phyloP scores from a whole-genome alignment of 2,113 vertebrate species.

The Hyperopisus bebe region DNA sequence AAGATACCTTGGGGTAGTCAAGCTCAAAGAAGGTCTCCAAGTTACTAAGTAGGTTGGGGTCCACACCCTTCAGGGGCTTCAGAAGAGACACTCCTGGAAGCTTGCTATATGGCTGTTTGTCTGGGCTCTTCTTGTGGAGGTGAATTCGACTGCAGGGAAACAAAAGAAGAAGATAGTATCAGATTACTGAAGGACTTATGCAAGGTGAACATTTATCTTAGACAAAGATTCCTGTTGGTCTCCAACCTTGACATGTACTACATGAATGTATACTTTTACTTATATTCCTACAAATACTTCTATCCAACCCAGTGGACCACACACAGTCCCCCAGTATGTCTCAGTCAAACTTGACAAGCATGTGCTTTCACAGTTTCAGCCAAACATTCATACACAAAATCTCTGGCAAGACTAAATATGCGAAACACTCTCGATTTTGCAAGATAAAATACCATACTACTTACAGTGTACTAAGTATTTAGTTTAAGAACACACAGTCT shows the following conservation, averaged over 20 bases:
- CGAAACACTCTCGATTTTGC: background rate
- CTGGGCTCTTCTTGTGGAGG: constrained; percentile 81
- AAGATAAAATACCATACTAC: background rate
- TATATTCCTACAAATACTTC: background rate
- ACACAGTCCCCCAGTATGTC: background rate
- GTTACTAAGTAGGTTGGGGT: constrained; percentile 91
- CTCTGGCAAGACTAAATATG: background rate
- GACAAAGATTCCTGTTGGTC: background rate
- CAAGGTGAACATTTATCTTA: background rate
- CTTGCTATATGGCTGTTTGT: constrained; percentile 83
- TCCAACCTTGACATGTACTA: background rate
- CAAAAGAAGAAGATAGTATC: background rate
- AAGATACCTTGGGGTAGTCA: constrained; percentile 83
- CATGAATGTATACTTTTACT: background rate
- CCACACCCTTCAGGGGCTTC: constrained; percentile 89
- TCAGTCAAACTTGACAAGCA: background rate
- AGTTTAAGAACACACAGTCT: background rate
- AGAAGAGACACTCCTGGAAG: constrained; percentile 86
- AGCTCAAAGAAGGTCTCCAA: constrained; percentile 96
- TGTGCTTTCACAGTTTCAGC: background rate
- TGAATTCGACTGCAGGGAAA: constrained; percentile 72
- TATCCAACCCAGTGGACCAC: background rate
- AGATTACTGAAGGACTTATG: background rate
- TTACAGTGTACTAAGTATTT: background rate
- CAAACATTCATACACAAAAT: background rate